Evolutionary conservation across 2,113 vertebrate species (phyloP).

Genomic region (Microcebus lehilahytsara): DNA sequence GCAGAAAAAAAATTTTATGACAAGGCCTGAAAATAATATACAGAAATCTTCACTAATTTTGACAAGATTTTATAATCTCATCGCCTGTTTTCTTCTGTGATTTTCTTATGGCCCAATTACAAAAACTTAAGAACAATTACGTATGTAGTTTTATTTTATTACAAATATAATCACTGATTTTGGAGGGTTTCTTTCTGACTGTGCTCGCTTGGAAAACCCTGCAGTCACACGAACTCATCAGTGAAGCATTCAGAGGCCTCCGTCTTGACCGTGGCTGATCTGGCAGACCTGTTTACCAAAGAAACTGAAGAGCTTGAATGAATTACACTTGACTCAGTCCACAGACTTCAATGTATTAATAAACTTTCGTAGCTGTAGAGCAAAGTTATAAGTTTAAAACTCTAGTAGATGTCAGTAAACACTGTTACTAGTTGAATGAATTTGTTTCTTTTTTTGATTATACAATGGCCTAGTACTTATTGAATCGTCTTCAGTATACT

Average conservation of each 20-base stretch:
- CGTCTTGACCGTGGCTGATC: constrained; percentile 94
- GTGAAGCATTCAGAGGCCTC: constrained; percentile 97
- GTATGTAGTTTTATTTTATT: not conserved
- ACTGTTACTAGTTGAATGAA: constrained; percentile 6
- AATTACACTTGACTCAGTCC: constrained; percentile 57
- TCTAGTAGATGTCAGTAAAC: constrained; percentile 65
- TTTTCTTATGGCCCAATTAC: not conserved
- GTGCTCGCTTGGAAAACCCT: constrained; percentile 58
- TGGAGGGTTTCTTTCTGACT: constrained; percentile 10
- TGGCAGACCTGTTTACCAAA: constrained; percentile 96
- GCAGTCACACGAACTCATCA: constrained; percentile 91
- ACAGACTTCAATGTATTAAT: not conserved
- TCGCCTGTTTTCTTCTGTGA: not conserved
- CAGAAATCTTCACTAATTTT: not conserved
- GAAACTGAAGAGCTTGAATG: constrained; percentile 91
- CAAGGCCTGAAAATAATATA: not conserved
- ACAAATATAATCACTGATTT: not conserved
- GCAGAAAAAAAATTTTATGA: not conserved
- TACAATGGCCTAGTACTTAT: constrained; percentile 45
- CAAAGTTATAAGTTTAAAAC: constrained; percentile 52
- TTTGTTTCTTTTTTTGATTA: constrained; percentile 58
- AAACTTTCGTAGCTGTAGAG: constrained; percentile 9
- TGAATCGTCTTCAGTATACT: constrained; percentile 59
- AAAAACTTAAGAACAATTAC: not conserved
- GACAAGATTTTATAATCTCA: not conserved